These are phyloP conservation scores for Prorops nasuta DNA, from an alignment of 1,140 invertebrate species.

Conservation along the genomic window DNA sequence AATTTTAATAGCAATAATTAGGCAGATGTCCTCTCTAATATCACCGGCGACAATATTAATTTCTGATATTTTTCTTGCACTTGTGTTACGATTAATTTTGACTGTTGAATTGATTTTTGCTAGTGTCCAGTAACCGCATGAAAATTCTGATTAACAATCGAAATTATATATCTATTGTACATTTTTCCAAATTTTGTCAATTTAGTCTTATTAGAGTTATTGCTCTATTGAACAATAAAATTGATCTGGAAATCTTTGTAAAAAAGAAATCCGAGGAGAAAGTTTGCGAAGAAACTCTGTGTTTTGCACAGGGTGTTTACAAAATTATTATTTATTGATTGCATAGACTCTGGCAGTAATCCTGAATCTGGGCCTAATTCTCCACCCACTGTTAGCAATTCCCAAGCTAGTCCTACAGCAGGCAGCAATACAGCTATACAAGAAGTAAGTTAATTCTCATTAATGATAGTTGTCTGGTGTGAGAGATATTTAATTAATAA, in stretches of 20 bases:
- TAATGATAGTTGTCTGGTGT: too few species aligned
- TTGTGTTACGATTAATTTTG: constrained; percentile 24
- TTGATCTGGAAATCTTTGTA: too few species aligned
- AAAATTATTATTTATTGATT: too few species aligned
- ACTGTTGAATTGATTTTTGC: constrained; percentile 46
- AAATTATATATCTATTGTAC: too few species aligned
- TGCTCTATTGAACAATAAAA: too few species aligned
- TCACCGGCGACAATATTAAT: not conserved
- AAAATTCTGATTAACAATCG: constrained; percentile 25
- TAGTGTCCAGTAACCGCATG: constrained; percentile 52
- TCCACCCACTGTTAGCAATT: constrained; percentile 65
- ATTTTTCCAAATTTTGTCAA: too few species aligned
- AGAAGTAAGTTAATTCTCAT: constrained; percentile 64
- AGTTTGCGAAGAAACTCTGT: too few species aligned
- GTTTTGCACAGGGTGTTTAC: too few species aligned
- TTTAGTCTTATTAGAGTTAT: too few species aligned
- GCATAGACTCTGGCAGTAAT: constrained; percentile 68
- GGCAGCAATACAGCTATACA: constrained; percentile 68
- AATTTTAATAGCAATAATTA: too few species aligned
- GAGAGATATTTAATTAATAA: too few species aligned
- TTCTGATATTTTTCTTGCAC: constrained; percentile 37
- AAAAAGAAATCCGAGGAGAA: too few species aligned
- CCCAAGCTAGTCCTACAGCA: constrained; percentile 60
- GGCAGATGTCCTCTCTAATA: not conserved
- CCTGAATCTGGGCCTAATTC: constrained; percentile 83